Percentiles rank a stretch among this genome's conserved stretches.
phyloP scores from a whole-genome alignment of 1,140 invertebrate species.

The Meloidogyne exigua region DNA sequence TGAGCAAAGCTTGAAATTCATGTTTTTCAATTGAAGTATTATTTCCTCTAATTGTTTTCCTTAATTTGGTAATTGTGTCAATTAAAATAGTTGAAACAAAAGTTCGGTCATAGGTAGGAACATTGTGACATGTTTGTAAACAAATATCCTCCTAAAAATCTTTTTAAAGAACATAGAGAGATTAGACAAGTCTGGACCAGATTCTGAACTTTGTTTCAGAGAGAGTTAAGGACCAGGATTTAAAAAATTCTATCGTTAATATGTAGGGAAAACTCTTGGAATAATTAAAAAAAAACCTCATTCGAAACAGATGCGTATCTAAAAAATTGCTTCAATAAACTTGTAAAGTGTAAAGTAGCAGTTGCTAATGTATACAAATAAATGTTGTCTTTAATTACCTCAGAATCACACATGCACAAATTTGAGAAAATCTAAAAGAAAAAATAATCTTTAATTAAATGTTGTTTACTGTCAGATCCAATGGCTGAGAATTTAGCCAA shows the following conservation, averaged over 20 bases:
- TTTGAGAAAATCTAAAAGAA: slow-evolving; percentile 41
- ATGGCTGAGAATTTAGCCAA: slow-evolving; percentile 45
- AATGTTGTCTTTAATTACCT: slow-evolving; percentile 24
- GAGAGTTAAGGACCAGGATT: too few species aligned
- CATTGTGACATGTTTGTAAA: background rate
- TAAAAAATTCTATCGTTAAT: too few species aligned
- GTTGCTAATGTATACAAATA: slow-evolving; percentile 13
- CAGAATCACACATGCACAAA: slow-evolving; percentile 31
- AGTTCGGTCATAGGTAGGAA: background rate
- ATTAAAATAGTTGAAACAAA: slow-evolving; percentile 2
- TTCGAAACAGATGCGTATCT: slow-evolving; percentile 16
- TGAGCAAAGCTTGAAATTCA: slow-evolving; percentile 9
- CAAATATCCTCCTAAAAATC: background rate
- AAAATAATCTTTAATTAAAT: background rate
- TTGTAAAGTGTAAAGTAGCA: background rate
- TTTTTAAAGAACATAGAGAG: background rate
- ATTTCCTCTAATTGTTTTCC: background rate
- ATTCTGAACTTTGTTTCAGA: too few species aligned
- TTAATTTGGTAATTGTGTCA: background rate
- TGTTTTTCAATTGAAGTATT: background rate
- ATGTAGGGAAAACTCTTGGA: too few species aligned
- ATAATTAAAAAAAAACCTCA: slow-evolving; percentile 19
- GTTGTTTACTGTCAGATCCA: slow-evolving; percentile 43
- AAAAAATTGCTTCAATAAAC: slow-evolving; percentile 14
- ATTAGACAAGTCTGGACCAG: too few species aligned